These are phyloP conservation scores for Onychomys arenicola DNA, from an alignment of 2,797 vertebrate species.

Conservation along the genomic window DNA sequence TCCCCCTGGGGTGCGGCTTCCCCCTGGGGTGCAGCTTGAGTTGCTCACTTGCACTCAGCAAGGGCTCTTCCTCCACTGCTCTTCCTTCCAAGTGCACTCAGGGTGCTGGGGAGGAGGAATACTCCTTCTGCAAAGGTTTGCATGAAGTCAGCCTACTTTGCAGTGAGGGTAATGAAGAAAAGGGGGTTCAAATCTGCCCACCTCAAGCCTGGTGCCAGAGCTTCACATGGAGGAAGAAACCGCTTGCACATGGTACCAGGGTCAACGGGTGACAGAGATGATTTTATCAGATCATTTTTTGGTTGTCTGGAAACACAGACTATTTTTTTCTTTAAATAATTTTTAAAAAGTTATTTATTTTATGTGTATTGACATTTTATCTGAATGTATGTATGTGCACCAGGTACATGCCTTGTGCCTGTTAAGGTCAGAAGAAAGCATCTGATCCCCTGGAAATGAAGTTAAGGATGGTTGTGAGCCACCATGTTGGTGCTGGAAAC, in stretches of 20 bases:
- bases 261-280: slow-evolving; percentile 69
- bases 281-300: slow-evolving; percentile 79
- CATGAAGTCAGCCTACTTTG: slow-evolving; percentile 84
- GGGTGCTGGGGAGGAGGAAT: slow-evolving; percentile 81
- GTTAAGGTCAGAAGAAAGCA: neutral
- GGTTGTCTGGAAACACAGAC: slow-evolving; percentile 77
- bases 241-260: neutral
- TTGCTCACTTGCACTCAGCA: neutral
- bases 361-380: neutral
- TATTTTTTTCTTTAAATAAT: slow-evolving; percentile 23
- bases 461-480: neutral
- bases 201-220: neutral
- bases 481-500: neutral
- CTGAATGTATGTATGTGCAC: neutral
- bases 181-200: too few species aligned
- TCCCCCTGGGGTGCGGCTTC: slow-evolving; percentile 75
- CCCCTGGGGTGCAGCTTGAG: slow-evolving; percentile 77
- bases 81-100: slow-evolving; percentile 77
- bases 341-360: neutral
- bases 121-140: slow-evolving; percentile 84
- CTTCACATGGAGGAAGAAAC: too few species aligned
- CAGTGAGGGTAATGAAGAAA: slow-evolving; percentile 76
- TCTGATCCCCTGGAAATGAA: neutral
- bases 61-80: slow-evolving; percentile 70
- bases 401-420: neutral